These are phyloP conservation scores for Myopa tessellatipennis DNA, from an alignment of 2,888 invertebrate genomes.

Conservation along the genomic window DNA sequence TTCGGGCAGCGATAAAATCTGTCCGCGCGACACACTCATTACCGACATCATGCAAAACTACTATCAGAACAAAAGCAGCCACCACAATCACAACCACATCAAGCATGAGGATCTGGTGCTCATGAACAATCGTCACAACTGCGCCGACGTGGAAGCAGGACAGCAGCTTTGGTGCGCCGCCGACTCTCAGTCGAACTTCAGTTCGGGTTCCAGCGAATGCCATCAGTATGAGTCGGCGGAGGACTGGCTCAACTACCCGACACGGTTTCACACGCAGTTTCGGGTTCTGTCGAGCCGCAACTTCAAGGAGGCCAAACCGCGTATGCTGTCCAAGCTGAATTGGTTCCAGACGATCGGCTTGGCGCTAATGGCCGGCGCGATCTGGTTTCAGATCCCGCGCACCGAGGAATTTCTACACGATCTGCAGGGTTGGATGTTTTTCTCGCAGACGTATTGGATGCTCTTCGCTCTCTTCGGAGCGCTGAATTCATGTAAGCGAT, in stretches of 20 bases:
- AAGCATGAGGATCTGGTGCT: constrained; percentile 44
- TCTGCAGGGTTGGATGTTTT: constrained; percentile 87
- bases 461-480: constrained; percentile 83
- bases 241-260: constrained; percentile 79
- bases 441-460: constrained; percentile 86
- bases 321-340: constrained; percentile 81
- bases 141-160: constrained; percentile 37
- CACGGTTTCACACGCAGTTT: constrained; percentile 84
- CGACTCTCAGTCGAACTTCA: constrained; percentile 77
- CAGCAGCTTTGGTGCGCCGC: constrained; percentile 70
- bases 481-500: constrained; percentile 79
- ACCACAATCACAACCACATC: constrained; percentile 50
- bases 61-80: constrained; percentile 55
- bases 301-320: constrained; percentile 79
- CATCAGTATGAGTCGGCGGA: constrained; percentile 69
- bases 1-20: not conserved
- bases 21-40: constrained; percentile 56
- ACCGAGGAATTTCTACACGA: constrained; percentile 81
- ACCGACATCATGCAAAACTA: constrained; percentile 62
- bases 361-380: constrained; percentile 78
- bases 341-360: constrained; percentile 81
- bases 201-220: constrained; percentile 70
- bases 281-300: constrained; percentile 80
- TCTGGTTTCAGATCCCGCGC: constrained; percentile 83
- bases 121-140: constrained; percentile 48